phyloP scores from a whole-genome alignment of 2,888 invertebrate genomes.

The Meloe dianella region DNA sequence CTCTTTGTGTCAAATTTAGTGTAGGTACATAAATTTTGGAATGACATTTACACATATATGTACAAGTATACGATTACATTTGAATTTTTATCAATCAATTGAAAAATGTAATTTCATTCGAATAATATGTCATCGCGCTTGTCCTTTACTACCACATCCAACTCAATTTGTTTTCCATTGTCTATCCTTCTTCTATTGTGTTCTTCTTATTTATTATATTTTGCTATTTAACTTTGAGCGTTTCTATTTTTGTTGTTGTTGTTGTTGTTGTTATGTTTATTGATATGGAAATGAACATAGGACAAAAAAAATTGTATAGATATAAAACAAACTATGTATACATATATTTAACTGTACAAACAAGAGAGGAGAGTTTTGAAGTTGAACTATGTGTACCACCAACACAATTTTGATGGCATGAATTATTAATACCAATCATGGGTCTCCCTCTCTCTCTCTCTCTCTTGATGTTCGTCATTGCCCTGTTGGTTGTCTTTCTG shows the following conservation, averaged over 20 bases:
- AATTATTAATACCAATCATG: slow-evolving; percentile 56
- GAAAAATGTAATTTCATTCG: not conserved
- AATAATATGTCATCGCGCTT: not conserved
- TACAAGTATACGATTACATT: not conserved
- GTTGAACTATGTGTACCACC: slow-evolving; percentile 50
- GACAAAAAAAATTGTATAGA: slow-evolving; percentile 36
- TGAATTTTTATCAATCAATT: not conserved
- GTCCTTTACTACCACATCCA: not conserved
- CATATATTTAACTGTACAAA: slow-evolving; percentile 47
- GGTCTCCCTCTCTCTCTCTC: slow-evolving; percentile 32
- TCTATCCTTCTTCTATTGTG: not conserved
- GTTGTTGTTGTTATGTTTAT: too few species aligned
- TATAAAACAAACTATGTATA: too few species aligned
- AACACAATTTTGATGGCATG: slow-evolving; percentile 55
- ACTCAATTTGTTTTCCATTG: not conserved
- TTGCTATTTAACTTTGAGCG: not conserved
- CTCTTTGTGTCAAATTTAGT: too few species aligned
- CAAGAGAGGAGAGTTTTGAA: slow-evolving; percentile 32
- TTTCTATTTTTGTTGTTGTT: not conserved
- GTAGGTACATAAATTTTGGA: too few species aligned
- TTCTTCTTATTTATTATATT: not conserved
- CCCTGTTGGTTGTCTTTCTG: slow-evolving; percentile 50
- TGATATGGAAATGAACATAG: slow-evolving; percentile 9
- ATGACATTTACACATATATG: too few species aligned
- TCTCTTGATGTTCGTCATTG: slow-evolving; percentile 48